Conservation (phyloP, 1,140 invertebrate genomes). For the Tetramorium simillimum region DNA sequence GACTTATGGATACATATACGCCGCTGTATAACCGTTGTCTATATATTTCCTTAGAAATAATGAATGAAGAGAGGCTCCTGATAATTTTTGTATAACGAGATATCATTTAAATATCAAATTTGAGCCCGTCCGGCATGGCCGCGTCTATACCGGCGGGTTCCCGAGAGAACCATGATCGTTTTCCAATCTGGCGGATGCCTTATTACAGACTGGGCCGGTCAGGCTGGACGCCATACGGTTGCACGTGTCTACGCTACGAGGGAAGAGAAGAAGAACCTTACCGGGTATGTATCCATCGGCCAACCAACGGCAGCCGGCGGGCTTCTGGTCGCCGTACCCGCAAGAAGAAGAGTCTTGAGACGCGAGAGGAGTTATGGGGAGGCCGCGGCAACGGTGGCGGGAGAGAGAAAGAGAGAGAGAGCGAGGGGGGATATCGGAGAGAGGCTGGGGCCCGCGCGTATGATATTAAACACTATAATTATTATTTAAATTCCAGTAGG, state of each 20-base stretch:
- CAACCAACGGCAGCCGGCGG: constrained; percentile 65
- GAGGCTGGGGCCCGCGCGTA: constrained; percentile 77
- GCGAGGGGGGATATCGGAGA: constrained; percentile 38
- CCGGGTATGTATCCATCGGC: constrained; percentile 44
- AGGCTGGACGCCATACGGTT: constrained; percentile 61
- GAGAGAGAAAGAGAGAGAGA: constrained; percentile 23
- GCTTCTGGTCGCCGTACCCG: constrained; percentile 65
- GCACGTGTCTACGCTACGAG: constrained; percentile 67
- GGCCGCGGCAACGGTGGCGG: neutral
- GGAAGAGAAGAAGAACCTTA: constrained; percentile 65
- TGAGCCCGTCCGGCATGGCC: neutral
- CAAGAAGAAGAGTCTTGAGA: constrained; percentile 66
- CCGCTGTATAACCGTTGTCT: neutral
- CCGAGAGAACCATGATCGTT: constrained; percentile 65
- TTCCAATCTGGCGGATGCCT: constrained; percentile 73
- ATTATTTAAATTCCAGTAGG: constrained; percentile 86
- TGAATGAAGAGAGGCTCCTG: constrained; percentile 6
- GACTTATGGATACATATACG: neutral
- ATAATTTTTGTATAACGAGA: constrained; percentile 62
- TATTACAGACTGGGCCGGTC: constrained; percentile 68
- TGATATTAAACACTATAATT: constrained; percentile 86
- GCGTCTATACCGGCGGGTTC: constrained; percentile 7
- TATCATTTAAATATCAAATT: constrained; percentile 67
- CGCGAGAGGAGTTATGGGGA: constrained; percentile 45
- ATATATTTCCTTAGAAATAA: constrained; percentile 20